A percentile compares a stretch with the other conserved stretches of the same genome.
phyloP scores from a whole-genome alignment of 2,797 vertebrate species.

The Dicrostonyx torquatus region DNA sequence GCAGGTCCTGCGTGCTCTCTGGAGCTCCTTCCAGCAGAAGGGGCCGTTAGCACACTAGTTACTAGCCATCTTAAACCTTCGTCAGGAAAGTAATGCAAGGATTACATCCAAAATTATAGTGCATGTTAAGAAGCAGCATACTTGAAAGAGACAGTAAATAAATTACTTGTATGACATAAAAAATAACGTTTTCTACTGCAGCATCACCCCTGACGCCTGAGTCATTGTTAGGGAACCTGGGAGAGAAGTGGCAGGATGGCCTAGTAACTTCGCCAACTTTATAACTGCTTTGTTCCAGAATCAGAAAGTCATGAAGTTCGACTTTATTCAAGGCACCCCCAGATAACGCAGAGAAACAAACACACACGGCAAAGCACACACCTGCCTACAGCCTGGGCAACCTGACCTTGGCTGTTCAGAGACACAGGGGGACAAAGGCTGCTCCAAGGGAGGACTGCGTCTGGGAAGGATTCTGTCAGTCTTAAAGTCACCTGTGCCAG shows the following conservation, averaged over 20 bases:
- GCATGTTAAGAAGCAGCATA: slow-evolving; percentile 89
- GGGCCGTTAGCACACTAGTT: slow-evolving; percentile 83
- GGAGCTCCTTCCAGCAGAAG: slow-evolving; percentile 82
- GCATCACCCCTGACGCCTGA: slow-evolving; percentile 88
- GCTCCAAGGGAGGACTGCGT: slow-evolving; percentile 78
- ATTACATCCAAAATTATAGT: slow-evolving; percentile 89
- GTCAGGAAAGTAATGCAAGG: slow-evolving; percentile 85
- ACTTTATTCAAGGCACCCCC: slow-evolving; percentile 91
- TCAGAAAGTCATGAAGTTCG: slow-evolving; percentile 86
- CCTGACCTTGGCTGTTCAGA: slow-evolving; percentile 83
- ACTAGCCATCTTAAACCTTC: slow-evolving; percentile 83
- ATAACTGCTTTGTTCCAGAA: slow-evolving; percentile 87
- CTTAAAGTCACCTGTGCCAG: neutral
- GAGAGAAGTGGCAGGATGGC: slow-evolving; percentile 83
- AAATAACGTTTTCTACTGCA: slow-evolving; percentile 86
- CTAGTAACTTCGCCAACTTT: slow-evolving; percentile 73
- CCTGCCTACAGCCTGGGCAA: slow-evolving; percentile 83
- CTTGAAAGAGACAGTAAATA: slow-evolving; percentile 88
- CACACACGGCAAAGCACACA: slow-evolving; percentile 85
- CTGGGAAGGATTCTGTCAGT: neutral
- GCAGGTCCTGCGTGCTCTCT: slow-evolving; percentile 69
- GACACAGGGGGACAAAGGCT: slow-evolving; percentile 81
- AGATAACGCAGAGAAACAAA: slow-evolving; percentile 90
- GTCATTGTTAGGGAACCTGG: slow-evolving; percentile 83
- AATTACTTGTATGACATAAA: slow-evolving; percentile 88